These are phyloP conservation scores for Axinella damicornis DNA, from an alignment of 37 sponge, comb jelly and placozoan species.

Conservation along the genomic window DNA sequence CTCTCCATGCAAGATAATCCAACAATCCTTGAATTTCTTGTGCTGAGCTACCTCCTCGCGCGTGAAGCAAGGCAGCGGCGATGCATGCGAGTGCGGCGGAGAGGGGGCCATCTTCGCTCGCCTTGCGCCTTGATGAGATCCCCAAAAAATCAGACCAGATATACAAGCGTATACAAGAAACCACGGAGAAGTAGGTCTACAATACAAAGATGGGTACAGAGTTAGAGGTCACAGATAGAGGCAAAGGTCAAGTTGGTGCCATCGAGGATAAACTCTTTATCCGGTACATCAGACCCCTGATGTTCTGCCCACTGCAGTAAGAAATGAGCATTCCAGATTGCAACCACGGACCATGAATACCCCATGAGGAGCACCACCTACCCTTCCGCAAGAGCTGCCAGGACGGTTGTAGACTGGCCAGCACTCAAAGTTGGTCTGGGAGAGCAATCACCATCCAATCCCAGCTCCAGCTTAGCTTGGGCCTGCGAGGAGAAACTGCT, in stretches of 20 bases:
- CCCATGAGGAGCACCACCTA: neutral
- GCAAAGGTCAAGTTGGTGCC: no score
- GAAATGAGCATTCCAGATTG: no score
- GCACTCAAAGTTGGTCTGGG: slow-evolving; percentile 9
- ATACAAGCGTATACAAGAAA: no score
- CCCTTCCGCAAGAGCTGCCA: slow-evolving; percentile 10
- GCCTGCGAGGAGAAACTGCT: neutral
- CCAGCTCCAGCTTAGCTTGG: slow-evolving; percentile 6
- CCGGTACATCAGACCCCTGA: no score
- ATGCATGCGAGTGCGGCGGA: neutral
- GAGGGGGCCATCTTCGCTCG: neutral
- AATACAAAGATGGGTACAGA: no score
- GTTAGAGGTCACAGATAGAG: no score
- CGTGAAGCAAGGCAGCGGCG: slow-evolving; percentile 29
- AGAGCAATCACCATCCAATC: neutral
- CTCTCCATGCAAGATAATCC: slow-evolving; percentile 75
- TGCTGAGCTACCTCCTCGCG: slow-evolving; percentile 73
- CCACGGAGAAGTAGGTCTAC: no score
- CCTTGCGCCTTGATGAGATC: no score
- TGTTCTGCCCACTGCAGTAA: no score
- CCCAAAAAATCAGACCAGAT: no score
- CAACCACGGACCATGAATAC: no score
- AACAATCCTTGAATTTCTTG: slow-evolving; percentile 60
- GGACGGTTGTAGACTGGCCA: slow-evolving; percentile 15
- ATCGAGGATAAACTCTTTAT: no score